These are phyloP conservation scores for Lasius platythorax DNA, from an alignment of 2,888 invertebrate genomes.

Conservation along the genomic window DNA sequence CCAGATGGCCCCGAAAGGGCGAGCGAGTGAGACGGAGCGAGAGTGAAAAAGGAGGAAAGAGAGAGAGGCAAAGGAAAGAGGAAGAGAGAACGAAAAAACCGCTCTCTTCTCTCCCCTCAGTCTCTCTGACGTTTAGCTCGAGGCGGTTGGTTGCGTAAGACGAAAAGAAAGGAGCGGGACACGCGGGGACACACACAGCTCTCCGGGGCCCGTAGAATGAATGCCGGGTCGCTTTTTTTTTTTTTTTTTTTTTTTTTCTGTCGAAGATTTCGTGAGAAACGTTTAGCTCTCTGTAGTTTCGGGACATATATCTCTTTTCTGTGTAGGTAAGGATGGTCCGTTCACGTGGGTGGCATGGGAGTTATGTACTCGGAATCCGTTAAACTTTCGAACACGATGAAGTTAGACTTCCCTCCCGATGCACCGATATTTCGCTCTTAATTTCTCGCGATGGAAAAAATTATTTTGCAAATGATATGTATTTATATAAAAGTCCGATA, in stretches of 20 bases:
- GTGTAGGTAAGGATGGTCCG: background rate
- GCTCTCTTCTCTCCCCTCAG: conserved; percentile 38
- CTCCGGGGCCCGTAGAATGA: conserved; percentile 12
- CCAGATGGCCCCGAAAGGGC: conserved; percentile 72
- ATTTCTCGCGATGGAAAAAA: background rate
- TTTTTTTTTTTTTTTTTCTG: background rate
- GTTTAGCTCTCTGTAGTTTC: conserved; percentile 17
- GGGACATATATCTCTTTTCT: conserved; percentile 39
- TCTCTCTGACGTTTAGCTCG: conserved; percentile 68
- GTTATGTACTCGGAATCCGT: background rate
- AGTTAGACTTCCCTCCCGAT: background rate
- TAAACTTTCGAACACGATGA: background rate
- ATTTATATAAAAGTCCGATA: conserved; percentile 6
- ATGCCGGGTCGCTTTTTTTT: conserved; percentile 1
- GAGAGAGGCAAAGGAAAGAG: background rate
- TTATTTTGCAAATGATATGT: conserved; percentile 25
- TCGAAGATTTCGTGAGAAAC: conserved; percentile 57
- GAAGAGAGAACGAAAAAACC: conserved; percentile 12
- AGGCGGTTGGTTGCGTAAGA: conserved; percentile 70
- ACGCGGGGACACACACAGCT: conserved; percentile 41
- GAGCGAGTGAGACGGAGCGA: conserved; percentile 45
- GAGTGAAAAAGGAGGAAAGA: background rate
- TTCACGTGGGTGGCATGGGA: conserved; percentile 43
- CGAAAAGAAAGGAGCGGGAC: conserved; percentile 61
- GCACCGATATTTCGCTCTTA: conserved; percentile 29